Base-by-base conservation (phyloP, 2,888 invertebrate genomes). In the Cosmia pyralina region DNA sequence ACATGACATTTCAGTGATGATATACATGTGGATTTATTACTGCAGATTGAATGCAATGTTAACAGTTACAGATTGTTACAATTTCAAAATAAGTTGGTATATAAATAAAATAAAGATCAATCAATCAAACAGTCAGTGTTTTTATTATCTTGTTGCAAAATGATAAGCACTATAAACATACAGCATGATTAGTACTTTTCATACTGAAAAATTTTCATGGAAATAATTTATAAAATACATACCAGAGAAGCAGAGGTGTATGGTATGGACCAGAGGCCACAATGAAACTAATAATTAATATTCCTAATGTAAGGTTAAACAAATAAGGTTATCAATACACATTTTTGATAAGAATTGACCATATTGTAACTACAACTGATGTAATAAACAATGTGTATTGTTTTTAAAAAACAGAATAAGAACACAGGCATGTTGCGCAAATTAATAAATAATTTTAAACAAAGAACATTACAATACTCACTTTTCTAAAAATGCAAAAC, bases 401-500 rank as follows among this genome's bases (percentile, higher is more conserved):
- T 81, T 82, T 74, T 64, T 65, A 72, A 59, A 77, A 48, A 38
- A 65, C 75, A 76, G 79, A 87, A 79, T 76, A 71, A 78, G 72
- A 70, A 79, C 77, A 69, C 72, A 85, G 79, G 76, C 80, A 63
- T 69, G 67, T 70, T 60, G 69, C 60, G 72, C 65, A 67, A 75
- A 77, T 76, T 76, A 73, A 64, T 77, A 74, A 81, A 82, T 82
- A 75, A 68, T 78, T 73, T 77, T 72, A 83, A 84, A 90, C 87
- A 88, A 88, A 89, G 85, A 85, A 85, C 74, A 73, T 57, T 58
- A 48, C 11, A 72, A 73, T 81, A 92, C 92, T 86, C 90, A 95
- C 95, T 94, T 94, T 96, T 90, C 90, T 92, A 68, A 93, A 89
- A 88, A 95, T 90, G 87, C 93, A 95, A 93, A 95, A 95, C 95